Conservation (phyloP, 2,113 vertebrate genomes). For the Stigmatopora argus region DNA sequence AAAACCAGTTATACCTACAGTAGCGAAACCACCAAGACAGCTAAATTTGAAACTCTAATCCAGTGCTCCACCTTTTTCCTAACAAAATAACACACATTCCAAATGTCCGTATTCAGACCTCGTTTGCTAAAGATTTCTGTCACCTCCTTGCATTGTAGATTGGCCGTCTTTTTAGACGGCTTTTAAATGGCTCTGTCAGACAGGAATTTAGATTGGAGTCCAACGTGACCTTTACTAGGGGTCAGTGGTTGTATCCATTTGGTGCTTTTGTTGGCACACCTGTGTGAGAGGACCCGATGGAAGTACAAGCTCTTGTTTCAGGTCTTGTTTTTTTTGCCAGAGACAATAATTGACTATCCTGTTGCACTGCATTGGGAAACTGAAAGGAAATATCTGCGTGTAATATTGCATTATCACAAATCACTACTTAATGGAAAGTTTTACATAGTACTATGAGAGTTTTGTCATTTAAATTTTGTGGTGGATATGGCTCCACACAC, state of each 20-base stretch:
- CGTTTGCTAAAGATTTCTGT: slow-evolving; percentile 39
- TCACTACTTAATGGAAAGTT: too few species aligned
- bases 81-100: slow-evolving; percentile 50
- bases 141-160: slow-evolving; percentile 30
- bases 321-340: background rate
- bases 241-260: slow-evolving; percentile 62
- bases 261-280: slow-evolving; percentile 73
- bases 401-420: too few species aligned
- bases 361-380: background rate
- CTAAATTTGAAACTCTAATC: slow-evolving; percentile 57
- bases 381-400: background rate
- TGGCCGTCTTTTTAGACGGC: slow-evolving; percentile 47
- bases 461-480: too few species aligned
- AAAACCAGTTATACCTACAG: slow-evolving; percentile 53
- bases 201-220: slow-evolving; percentile 71
- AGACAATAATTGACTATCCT: background rate
- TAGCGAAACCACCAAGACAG: slow-evolving; percentile 21
- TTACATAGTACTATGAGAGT: too few species aligned
- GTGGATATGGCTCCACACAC: too few species aligned
- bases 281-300: slow-evolving; percentile 64
- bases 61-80: slow-evolving; percentile 36
- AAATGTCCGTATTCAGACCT: slow-evolving; percentile 47
- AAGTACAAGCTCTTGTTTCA: slow-evolving; percentile 59
- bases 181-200: slow-evolving; percentile 58
- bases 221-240: slow-evolving; percentile 65